These are phyloP conservation scores for Drosophila vallismaia DNA, from an alignment of 2,888 invertebrate species.

Conservation along the genomic window DNA sequence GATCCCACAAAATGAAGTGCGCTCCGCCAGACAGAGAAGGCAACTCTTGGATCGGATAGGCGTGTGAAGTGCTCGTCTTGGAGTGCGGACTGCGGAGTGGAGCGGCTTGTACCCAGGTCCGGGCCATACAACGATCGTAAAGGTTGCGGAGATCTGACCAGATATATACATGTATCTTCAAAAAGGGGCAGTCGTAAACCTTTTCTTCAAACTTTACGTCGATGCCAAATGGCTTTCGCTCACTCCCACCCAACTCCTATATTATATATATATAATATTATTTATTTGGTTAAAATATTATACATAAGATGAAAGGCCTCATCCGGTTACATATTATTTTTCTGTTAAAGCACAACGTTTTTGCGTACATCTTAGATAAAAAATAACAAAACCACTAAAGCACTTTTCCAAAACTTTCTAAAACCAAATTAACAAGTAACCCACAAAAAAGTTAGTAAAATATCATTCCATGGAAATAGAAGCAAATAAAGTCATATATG, in stretches of 20 bases:
- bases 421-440: too few relatives aligned
- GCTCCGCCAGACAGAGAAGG: conserved; percentile 51
- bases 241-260: not conserved
- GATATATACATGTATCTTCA: not conserved
- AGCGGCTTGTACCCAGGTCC: not conserved
- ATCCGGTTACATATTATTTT: too few relatives aligned
- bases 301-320: too few relatives aligned
- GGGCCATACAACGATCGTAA: conserved; percentile 25
- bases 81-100: not conserved
- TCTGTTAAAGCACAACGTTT: too few relatives aligned
- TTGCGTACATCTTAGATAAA: too few relatives aligned
- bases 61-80: not conserved
- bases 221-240: not conserved
- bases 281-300: too few relatives aligned
- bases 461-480: too few relatives aligned
- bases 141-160: conserved; percentile 3
- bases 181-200: conserved; percentile 12
- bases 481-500: too few relatives aligned
- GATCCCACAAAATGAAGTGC: conserved; percentile 75
- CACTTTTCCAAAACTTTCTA: too few relatives aligned
- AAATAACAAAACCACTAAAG: too few relatives aligned
- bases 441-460: too few relatives aligned
- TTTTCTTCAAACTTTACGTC: not conserved
- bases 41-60: conserved; percentile 8
- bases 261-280: too few relatives aligned